Base-by-base conservation (phyloP, 1,140 invertebrate genomes). In the Elymnias hypermnestra region DNA sequence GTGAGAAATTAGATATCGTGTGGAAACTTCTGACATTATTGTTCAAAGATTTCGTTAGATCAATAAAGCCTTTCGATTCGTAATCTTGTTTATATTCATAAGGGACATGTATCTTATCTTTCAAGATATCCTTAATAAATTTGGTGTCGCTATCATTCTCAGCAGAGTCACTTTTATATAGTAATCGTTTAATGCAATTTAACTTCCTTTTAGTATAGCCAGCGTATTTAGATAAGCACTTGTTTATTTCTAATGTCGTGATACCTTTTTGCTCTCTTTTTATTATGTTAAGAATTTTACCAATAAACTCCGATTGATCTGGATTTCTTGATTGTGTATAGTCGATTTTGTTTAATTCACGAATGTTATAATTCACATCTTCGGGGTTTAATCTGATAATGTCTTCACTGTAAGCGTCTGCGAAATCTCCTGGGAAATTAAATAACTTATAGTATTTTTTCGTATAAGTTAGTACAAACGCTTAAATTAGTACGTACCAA, bases 1-100 rank as follows among this genome's bases (percentile, higher is more conserved):
- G 31, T 0, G 47, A 50, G 12, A 50, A 50, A 2, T 50, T 43
- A 13, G 0, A 13, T 12, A 14, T 18, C 5, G 28, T n/a, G 17
- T 38, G 9, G 14, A 28, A 26, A 17, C 7, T 19, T 28, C 35
- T 18, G 15, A 36, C 19, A 3, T 7, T 1, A 10, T 38, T 19
- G 1, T 29, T 21, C 1, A 12, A 7, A 1, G 23, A 46, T 13
- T 26, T 37, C 14, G 35, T 21, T 7, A 37, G 6, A 19, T 21
- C 17, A 4, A 12, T 10, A 6, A 37, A 37, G 10, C 1, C 9
- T 6, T 22, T 36, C 4, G 25, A 29, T 29, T 29, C 13, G 6
- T 29, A 3, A n/a, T n/a, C n/a, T n/a, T n/a, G n/a, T n/a, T 29
- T 29, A 12, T 29, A 13, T 29, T 36, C n/a, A 5, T 17, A 17